Conservation (phyloP, 2,113 vertebrate genomes). For the Serinus canaria region DNA sequence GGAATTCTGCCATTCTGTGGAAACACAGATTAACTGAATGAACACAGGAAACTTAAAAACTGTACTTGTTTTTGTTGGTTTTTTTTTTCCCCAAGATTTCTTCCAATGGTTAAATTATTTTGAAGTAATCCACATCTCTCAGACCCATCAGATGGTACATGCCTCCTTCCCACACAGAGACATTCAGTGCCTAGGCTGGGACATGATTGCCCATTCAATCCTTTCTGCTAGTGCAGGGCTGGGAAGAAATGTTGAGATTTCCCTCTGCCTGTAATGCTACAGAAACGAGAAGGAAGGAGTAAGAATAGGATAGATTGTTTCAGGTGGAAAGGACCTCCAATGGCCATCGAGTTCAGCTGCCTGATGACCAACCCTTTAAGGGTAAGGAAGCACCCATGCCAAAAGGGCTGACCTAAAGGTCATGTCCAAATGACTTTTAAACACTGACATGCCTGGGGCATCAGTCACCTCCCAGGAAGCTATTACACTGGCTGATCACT, state of each 20-base stretch:
- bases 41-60: neutral
- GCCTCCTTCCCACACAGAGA: neutral
- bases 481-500: neutral
- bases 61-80: neutral
- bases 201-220: neutral
- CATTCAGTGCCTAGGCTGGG: neutral
- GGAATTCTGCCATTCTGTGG: neutral
- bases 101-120: neutral
- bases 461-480: neutral
- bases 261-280: neutral
- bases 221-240: neutral
- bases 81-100: neutral
- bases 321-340: neutral
- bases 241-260: neutral
- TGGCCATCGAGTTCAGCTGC: neutral
- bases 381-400: neutral
- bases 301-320: neutral
- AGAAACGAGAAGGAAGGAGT: neutral
- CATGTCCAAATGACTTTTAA: neutral
- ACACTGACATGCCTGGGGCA: neutral
- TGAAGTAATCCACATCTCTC: neutral
- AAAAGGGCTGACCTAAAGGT: neutral
- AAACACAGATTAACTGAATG: neutral
- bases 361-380: neutral
- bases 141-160: rapidly evolving